Base-by-base conservation (phyloP, 2,113 vertebrate species). In the Microtus ochrogaster region DNA sequence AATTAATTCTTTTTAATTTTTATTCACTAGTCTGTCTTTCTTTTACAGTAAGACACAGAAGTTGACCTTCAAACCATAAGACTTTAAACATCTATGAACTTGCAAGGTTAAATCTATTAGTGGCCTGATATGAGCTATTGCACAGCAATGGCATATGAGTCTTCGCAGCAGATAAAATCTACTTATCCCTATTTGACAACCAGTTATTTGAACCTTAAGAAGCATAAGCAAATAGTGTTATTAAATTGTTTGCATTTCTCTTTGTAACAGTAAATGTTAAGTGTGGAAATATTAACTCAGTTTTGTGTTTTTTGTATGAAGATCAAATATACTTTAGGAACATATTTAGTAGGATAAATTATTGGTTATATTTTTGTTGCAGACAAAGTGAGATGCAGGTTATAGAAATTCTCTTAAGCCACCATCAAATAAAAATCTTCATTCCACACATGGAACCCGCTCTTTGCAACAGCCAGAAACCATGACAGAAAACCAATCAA, bases 1-100 rank as follows among this genome's bases (percentile, higher is more conserved):
- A 99, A 98, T 98, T 99, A 98, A 98, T 99, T 98, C 98, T 98
- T 99, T 98, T 98, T 98, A 98, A 98, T 98, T 98, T 98, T 98
- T 98, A 98, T 98, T 98, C 98, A 97, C 98, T 99, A 98, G 98
- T 98, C 98, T 98, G 95, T 97, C 97, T 98, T 97, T 97, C 95
- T 98, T 98, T 98, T 98, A 97, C 95, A 97, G 79, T 30, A 96
- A 98, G 97, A 98, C 97, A 98, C 98, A 93, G 88, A 97, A 98
- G 97, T 96, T 99, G 98, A 99, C 98, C 98, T 99, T 99, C 98
- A 99, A 99, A 98, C 97, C 97, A 93, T 97, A 98, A 98, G 95
- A 97, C 98, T 98, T 98, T 97, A 98, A 98, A 98, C 98, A 98
- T 98, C 98, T 98, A 65, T 97, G 98, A 98, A 98, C 87, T 97